Conservation (phyloP, 2,113 vertebrate genomes). For the Cettia cetti region DNA sequence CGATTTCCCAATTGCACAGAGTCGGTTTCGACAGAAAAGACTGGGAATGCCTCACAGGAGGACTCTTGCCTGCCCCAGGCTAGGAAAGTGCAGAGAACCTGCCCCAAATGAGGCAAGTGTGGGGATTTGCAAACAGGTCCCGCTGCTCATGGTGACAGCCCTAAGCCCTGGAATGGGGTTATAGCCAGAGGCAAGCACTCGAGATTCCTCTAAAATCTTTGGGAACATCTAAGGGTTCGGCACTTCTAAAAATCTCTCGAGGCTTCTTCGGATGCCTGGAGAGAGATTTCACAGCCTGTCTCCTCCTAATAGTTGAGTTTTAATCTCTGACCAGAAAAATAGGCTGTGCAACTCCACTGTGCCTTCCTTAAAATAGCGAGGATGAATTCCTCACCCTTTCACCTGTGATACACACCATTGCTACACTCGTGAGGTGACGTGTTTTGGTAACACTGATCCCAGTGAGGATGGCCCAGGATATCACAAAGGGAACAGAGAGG, state of each 20-base stretch:
- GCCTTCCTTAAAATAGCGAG: not conserved
- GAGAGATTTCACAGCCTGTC: constrained; percentile 38
- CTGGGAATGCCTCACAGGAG: constrained; percentile 11
- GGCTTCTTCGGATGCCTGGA: constrained; percentile 44
- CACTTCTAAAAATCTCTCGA: constrained; percentile 41
- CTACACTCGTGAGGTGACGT: not conserved
- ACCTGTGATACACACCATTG: not conserved
- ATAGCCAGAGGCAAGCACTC: constrained; percentile 38
- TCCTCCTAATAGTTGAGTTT: not conserved
- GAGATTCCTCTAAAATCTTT: constrained; percentile 50
- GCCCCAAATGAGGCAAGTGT: constrained; percentile 19
- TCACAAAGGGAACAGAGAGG: not conserved
- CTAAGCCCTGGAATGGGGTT: constrained; percentile 34
- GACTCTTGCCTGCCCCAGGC: not conserved
- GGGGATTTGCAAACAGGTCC: constrained; percentile 46
- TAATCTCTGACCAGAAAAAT: not conserved
- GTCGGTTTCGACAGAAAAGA: constrained; percentile 26
- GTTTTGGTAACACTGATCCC: not conserved
- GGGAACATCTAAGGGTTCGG: constrained; percentile 51
- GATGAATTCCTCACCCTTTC: not conserved
- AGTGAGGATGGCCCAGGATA: not conserved
- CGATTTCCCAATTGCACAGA: constrained; percentile 23
- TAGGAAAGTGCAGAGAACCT: constrained; percentile 53
- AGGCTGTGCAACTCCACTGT: not conserved
- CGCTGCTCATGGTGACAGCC: constrained; percentile 20